phyloP scores from a whole-genome alignment of 1,140 invertebrate species.

The Caerostris darwini region DNA sequence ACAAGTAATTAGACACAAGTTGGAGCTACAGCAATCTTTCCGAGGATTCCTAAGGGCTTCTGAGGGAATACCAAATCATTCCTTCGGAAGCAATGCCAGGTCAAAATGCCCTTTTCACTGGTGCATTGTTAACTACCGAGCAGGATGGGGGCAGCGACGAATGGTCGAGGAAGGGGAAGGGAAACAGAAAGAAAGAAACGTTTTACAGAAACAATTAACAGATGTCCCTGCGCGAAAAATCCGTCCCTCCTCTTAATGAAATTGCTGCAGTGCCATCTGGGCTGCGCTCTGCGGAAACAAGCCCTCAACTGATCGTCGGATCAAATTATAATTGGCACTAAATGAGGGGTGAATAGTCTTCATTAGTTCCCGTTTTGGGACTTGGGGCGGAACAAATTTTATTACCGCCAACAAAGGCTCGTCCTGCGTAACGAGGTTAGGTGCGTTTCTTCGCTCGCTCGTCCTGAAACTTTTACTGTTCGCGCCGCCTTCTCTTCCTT shows the following conservation, averaged over 20 bases:
- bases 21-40: no score
- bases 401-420: constrained; percentile 71
- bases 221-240: constrained; percentile 49
- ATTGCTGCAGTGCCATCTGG: constrained; percentile 60
- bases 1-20: no score
- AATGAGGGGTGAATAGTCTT: constrained; percentile 75
- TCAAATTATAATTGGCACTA: constrained; percentile 76
- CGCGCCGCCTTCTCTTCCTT: background rate
- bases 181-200: background rate
- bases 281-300: constrained; percentile 55
- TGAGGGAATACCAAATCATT: background rate
- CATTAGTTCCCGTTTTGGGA: constrained; percentile 75
- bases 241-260: constrained; percentile 71
- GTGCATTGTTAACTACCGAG: constrained; percentile 1
- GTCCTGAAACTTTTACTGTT: constrained; percentile 69
- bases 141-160: background rate
- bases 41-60: background rate
- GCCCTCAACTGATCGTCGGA: constrained; percentile 59
- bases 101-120: constrained; percentile 1
- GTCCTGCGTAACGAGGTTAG: constrained; percentile 61
- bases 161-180: no score
- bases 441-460: constrained; percentile 58
- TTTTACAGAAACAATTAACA: constrained; percentile 74
- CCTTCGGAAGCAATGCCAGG: background rate
- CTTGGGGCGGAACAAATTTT: constrained; percentile 75